Base-by-base conservation (phyloP, 2,797 vertebrate genomes). In the Aeoliscus strigatus region DNA sequence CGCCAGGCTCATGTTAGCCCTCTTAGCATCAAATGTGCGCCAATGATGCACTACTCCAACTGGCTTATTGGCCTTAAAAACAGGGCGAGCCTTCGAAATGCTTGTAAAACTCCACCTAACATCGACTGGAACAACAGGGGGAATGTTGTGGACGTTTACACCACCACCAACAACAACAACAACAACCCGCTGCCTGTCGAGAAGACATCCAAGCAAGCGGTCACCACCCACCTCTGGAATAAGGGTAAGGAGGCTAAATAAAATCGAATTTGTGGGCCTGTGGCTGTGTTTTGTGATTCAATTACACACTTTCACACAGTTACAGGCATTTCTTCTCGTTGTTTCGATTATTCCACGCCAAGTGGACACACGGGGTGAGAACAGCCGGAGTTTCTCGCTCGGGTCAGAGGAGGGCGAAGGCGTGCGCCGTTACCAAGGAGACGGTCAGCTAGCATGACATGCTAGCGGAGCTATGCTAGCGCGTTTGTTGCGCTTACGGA, bases 341-440 rank as follows among this genome's bases (percentile, higher is more conserved):
- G 12, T 3, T 10, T 12, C 13, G 9, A 4, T 10, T 23, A 6
- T 12, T 23, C 7, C 2, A 10, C 3, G 26, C 24, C 11, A 16
- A 4, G 1, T 28, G 15, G 14, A 3, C 9, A 2, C 16, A 10
- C 12, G 5, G 12, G 18, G 18, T 21, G 18, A 6, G 18, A 21
- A 6, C 18, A 33, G 54, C 31, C 8, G 6, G 68, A 73, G 64
- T 67, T 59, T 52, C 66, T 66, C 72, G 52, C 48, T 60, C 66
- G 16, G 86, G 84, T 88, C 85, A 88, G 70, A 71, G 86, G 72
- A 81, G 76, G 82, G 75, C 67, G 80, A 81, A 82, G 77, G 82
- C 81, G 86, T 86, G 82, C 76, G 79, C 70, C 80, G 95, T 96
- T 93, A 86, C 91, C 89, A 87, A 60, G 93, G 93, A 76, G 80